Evolutionary conservation across 2,888 invertebrate genomes (phyloP), one percentile per base, ranked within the genome.

Genomic region (Dastarcus helophoroides): DNA sequence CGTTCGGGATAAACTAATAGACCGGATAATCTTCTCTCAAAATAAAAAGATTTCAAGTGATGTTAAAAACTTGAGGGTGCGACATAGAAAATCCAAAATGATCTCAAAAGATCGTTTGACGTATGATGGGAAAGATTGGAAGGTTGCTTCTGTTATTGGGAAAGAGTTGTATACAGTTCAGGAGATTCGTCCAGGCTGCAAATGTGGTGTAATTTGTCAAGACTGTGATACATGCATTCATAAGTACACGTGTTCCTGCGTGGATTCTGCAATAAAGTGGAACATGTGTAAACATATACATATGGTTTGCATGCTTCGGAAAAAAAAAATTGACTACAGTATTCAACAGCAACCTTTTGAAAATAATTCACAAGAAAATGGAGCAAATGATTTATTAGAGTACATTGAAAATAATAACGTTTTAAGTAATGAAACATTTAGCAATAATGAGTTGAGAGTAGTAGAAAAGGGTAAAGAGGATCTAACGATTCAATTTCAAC

Each of bases 1-100:
- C 35, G 24, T 39, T 2, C 36, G 39, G 29, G 42, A 47, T 16
- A 43, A 39, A 27, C 13, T 46, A 2, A 44, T 45, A 33, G 40
- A 46, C 16, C 23, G 37, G 21, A 22, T 44, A 11, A 41, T 44
- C 13, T 14, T 32, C 3, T 17, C 31, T 14, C 28, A 33, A 11
- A 36, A 34, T 26, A 41, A 38, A 12, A 44, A 38, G 31, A 28
- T 39, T 14, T 28, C 26, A 9, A 35, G 34, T 14, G 31, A 37
- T 23, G 26, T 36, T 24, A 36, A 35, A 31, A 22, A 15, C 7
- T 26, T 26, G 9, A 12, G 15, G 14, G 7, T 5, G 7, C 5
- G 27, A 16, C 27, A 26, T 10, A 12, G 10, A 23, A 23, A 7
- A 7, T 17, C 19, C 6, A 33, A 29, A 14, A 22, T 30, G 2